Conservation (phyloP, 2,113 vertebrate species). For the Psittacara wagleri region DNA sequence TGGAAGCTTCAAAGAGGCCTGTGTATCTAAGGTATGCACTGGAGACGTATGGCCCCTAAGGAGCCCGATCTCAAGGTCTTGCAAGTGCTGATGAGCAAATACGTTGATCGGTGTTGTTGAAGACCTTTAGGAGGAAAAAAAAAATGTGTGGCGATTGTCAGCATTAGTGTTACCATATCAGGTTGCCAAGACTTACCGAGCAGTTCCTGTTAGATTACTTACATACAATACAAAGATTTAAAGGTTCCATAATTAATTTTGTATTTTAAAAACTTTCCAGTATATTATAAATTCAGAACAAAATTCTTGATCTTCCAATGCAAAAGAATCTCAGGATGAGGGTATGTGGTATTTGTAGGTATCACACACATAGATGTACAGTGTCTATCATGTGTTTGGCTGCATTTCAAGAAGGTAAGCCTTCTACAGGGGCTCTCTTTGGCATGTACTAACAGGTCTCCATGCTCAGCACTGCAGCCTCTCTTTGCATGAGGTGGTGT, state of each 20-base stretch:
- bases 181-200: neutral
- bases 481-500: neutral
- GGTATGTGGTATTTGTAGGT: neutral
- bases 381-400: neutral
- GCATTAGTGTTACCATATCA: neutral
- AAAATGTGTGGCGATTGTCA: neutral
- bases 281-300: neutral
- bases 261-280: neutral
- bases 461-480: neutral
- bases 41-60: neutral
- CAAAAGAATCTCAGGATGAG: neutral
- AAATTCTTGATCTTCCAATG: neutral
- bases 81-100: neutral
- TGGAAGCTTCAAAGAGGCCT: neutral
- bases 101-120: neutral
- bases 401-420: neutral
- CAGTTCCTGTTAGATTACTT: neutral
- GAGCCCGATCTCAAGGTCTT: neutral
- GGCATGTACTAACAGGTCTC: neutral
- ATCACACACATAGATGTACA: accelerated
- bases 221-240: neutral
- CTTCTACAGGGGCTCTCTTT: neutral
- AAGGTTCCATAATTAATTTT: neutral
- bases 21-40: accelerated
- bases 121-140: neutral